A percentile compares a stretch with the other conserved stretches of the same genome.
Conservation (phyloP, 2,797 vertebrate genomes). For the Danio aesculapii region DNA sequence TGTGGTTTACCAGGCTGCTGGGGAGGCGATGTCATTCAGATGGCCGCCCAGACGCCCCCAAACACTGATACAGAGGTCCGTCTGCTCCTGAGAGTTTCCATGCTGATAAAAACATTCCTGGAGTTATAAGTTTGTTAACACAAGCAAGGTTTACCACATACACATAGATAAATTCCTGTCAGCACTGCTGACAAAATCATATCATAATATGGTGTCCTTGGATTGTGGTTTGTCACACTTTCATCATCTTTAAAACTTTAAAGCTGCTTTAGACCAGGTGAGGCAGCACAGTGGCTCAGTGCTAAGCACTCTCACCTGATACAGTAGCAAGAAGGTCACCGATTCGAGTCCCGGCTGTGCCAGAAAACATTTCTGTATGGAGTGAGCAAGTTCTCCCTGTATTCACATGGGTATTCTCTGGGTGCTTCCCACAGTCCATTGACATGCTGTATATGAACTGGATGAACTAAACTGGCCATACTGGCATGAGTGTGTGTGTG, state of each 20-base stretch:
- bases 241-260: slow-evolving; percentile 7
- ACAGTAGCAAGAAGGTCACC: too few species aligned
- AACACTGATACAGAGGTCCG: slow-evolving; percentile 18
- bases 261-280: not conserved
- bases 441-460: too few species aligned
- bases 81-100: slow-evolving; percentile 7
- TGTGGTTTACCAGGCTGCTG: slow-evolving; percentile 24
- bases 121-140: not conserved
- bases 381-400: too few species aligned
- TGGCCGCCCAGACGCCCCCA: slow-evolving; percentile 14
- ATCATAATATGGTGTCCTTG: not conserved
- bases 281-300: too few species aligned
- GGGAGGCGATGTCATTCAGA: slow-evolving; percentile 26
- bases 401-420: too few species aligned
- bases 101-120: not conserved
- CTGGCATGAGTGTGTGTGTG: too few species aligned
- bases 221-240: not conserved
- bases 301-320: too few species aligned
- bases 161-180: not conserved
- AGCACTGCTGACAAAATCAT: not conserved
- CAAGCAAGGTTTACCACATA: not conserved
- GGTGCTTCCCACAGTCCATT: too few species aligned
- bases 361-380: too few species aligned
- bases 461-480: too few species aligned
- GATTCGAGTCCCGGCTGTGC: too few species aligned